A percentile compares a stretch with the other conserved stretches of the same genome.
Evolutionary conservation across 2,888 invertebrate genomes (phyloP).

Genomic region (Syrista parreyssii): DNA sequence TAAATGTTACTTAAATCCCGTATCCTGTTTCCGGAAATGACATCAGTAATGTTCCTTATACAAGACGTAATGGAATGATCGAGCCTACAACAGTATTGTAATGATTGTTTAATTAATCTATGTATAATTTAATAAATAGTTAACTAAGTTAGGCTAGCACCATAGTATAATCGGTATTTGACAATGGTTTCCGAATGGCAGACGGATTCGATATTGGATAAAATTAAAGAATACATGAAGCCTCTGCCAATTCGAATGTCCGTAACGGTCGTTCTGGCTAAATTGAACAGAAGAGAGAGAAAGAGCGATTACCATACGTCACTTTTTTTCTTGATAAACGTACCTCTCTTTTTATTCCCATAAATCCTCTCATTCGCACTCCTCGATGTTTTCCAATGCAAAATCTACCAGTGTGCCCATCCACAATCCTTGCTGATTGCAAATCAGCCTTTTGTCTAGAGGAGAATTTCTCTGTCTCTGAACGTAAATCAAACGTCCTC

Average conservation of each 20-base stretch:
- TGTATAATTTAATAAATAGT: neutral
- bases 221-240: neutral
- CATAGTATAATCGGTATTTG: neutral
- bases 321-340: neutral
- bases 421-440: neutral
- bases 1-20: slow-evolving; percentile 16
- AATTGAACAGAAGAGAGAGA: neutral
- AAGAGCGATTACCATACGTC: neutral
- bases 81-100: neutral
- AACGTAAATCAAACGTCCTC: neutral
- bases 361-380: neutral
- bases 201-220: too few species aligned
- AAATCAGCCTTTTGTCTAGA: neutral
- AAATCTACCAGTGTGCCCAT: neutral
- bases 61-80: neutral
- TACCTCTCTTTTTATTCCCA: neutral
- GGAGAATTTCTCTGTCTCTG: neutral
- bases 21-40: slow-evolving; percentile 16
- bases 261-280: neutral
- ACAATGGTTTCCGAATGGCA: neutral
- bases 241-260: neutral
- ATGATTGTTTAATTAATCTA: neutral
- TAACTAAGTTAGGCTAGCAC: neutral
- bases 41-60: neutral
- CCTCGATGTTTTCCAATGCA: neutral